phyloP scores from a whole-genome alignment of 2,888 invertebrate species.

The Sicus ferrugineus region DNA sequence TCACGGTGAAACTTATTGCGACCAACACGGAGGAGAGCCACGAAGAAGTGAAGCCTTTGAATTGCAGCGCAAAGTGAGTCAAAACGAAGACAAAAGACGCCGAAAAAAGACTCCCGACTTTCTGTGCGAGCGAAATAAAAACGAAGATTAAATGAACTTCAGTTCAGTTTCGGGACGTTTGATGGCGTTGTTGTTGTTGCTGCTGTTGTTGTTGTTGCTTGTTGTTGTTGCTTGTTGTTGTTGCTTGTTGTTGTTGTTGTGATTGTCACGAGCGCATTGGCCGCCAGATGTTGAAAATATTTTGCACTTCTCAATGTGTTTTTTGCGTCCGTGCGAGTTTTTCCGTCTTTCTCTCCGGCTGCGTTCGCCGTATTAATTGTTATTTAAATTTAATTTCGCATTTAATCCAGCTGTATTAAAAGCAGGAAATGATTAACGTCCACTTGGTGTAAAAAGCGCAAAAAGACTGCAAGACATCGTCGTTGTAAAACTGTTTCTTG shows the following conservation, averaged over 20 bases:
- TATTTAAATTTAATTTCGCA: neutral
- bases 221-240: slow-evolving; percentile 13
- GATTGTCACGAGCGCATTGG: neutral
- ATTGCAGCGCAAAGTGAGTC: neutral
- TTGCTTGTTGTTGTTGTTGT: slow-evolving; percentile 4
- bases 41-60: neutral
- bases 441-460: too few species aligned
- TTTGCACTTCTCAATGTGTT: slow-evolving; percentile 4
- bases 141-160: neutral
- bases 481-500: neutral
- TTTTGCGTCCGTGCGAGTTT: too few species aligned
- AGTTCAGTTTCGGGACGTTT: neutral
- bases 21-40: neutral
- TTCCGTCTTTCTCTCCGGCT: neutral
- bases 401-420: slow-evolving; percentile 6
- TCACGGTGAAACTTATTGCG: slow-evolving; percentile 16
- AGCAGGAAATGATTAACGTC: slow-evolving; percentile 7
- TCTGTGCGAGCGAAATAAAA: too few species aligned
- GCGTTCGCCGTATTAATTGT: too few species aligned
- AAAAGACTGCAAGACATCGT: too few species aligned
- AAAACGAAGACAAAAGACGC: slow-evolving; percentile 9
- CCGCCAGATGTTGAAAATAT: neutral
- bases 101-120: neutral
- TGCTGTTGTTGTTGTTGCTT: slow-evolving; percentile 21
- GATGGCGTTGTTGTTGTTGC: slow-evolving; percentile 1